Evolutionary conservation across 1,140 invertebrate genomes (phyloP), one percentile per base, ranked within the genome.

Genomic region (Sminthurinus signatus): DNA sequence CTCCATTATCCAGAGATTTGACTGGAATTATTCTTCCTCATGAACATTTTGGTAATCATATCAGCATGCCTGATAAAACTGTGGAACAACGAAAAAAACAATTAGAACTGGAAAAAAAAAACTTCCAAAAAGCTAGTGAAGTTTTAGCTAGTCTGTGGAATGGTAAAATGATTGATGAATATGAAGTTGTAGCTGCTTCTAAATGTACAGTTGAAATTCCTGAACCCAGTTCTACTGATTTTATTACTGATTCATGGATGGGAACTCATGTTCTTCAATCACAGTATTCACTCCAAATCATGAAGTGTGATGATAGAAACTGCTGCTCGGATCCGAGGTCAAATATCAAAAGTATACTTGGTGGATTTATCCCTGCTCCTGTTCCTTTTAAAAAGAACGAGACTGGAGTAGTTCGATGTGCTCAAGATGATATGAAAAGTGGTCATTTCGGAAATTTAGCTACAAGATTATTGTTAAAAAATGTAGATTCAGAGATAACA

Each of bases 41-140:
- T 71, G 77, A 77, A 60, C 54, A 68, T 62, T 78, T 66, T 73
- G 76, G 76, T 12, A 73, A 59, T 55, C 76, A 79, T 74, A 65
- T 79, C 27, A 69, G 78, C 67, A 67, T 72, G 14, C 25, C 39
- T 19, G 46, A 32, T 23, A 55, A 39, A n/a, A 65, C 51, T 2
- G 28, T 60, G 1, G 57, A 65, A 25, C 4, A 21, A 0, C 23
- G 60, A 2, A n/a, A n/a, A n/a, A n/a, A n/a, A n/a, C n/a, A 60
- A n/a, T 10, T 1, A 2, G 21, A 65, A 2, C 17, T 77, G 27
- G 76, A 76, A 64, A 70, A 67, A 56, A 63, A 73, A 60, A 77
- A 77, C 67, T 76, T 75, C 60, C 36, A 66, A 42, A 55, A 67
- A 36, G 74, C 75, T 59, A 74, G 73, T 12, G 42, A 73, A 60